Conservation (phyloP, 2,888 invertebrate genomes). For the Anthophora plumipes region DNA sequence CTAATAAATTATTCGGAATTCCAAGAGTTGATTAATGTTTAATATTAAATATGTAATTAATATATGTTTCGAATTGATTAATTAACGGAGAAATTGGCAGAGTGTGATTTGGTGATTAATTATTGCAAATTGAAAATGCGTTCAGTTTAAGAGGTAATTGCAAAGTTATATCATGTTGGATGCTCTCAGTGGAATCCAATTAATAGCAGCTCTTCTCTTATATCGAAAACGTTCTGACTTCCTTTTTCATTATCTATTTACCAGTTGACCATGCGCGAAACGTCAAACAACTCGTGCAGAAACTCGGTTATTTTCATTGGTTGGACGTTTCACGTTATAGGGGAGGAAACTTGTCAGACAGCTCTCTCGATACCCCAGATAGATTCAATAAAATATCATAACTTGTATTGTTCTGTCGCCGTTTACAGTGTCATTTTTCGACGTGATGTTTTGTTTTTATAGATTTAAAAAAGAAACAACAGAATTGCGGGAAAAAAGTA, state of each 20-base stretch:
- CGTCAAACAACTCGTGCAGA: conserved; percentile 30
- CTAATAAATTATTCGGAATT: no score
- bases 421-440: no score
- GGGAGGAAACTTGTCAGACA: neutral
- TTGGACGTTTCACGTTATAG: neutral
- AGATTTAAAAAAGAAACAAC: no score
- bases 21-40: no score
- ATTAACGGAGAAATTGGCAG: no score
- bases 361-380: neutral
- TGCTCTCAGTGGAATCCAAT: conserved; percentile 71
- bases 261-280: conserved; percentile 26
- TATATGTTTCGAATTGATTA: no score
- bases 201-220: conserved; percentile 69
- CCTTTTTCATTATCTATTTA: conserved; percentile 68
- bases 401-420: neutral
- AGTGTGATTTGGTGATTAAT: no score
- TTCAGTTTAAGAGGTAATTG: no score
- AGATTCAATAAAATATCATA: neutral
- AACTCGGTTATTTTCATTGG: conserved; percentile 18
- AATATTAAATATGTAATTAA: no score
- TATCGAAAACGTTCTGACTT: conserved; percentile 76
- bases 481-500: no score
- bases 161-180: neutral
- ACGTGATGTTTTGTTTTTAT: no score
- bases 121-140: no score